Conservation (phyloP, 1,140 invertebrate species). For the Cylas formicarius region DNA sequence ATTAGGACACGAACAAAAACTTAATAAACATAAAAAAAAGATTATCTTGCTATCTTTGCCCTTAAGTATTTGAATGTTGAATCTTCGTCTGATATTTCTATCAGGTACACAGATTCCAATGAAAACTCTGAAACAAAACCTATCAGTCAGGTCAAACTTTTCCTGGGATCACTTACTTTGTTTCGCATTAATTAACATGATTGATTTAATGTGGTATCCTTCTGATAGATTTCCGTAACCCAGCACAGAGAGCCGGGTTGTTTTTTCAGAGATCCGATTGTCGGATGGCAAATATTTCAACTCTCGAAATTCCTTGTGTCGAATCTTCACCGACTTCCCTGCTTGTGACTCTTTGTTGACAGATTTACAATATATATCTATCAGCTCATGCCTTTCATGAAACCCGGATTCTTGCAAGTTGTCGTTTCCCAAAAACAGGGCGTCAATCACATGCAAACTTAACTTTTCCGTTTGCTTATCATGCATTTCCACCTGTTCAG, state of each 20-base stretch:
- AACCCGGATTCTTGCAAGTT: conserved; percentile 62
- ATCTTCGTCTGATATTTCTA: too few relatives aligned
- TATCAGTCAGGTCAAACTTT: too few relatives aligned
- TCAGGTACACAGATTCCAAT: too few relatives aligned
- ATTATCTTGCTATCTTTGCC: too few relatives aligned
- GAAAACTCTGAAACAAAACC: too few relatives aligned
- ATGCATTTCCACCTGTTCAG: conserved; percentile 58
- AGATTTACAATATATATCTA: conserved; percentile 31
- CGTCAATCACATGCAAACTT: conserved; percentile 81
- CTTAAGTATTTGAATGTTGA: too few relatives aligned
- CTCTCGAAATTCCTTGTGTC: conserved; percentile 24
- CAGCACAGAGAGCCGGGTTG: conserved; percentile 8
- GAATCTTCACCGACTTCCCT: conserved; percentile 24
- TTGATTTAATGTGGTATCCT: conserved; percentile 27
- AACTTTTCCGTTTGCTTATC: conserved; percentile 6
- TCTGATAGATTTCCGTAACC: conserved; percentile 18
- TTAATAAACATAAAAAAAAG: too few relatives aligned
- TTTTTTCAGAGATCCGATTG: too few relatives aligned
- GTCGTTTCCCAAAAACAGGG: conserved; percentile 64
- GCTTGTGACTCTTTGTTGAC: conserved; percentile 32
- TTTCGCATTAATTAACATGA: conserved; percentile 32
- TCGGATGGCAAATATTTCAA: conserved; percentile 18
- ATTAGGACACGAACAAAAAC: too few relatives aligned
- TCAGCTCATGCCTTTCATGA: conserved; percentile 55
- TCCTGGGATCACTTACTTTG: conserved; percentile 28